Evolutionary conservation across 2,797 vertebrate species (phyloP).

Genomic region (Monodelphis domestica): DNA sequence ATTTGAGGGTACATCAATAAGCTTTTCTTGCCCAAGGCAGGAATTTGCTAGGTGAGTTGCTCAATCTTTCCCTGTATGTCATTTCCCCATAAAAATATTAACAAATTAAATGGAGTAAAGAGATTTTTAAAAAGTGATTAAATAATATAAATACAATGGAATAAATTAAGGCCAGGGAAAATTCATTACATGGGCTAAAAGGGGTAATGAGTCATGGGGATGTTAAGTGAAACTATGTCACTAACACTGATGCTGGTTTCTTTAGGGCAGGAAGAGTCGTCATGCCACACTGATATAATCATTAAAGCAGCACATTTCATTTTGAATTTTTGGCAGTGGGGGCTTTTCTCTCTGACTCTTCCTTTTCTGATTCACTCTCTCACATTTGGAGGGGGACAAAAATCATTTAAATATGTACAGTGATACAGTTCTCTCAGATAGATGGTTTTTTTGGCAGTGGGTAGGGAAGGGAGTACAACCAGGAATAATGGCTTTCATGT

Average conservation of each 20-base stretch:
- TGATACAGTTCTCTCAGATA: background rate
- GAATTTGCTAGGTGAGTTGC: background rate
- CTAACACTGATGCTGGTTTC: background rate
- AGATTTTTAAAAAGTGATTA: background rate
- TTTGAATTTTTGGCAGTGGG: background rate
- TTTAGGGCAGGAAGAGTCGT: background rate
- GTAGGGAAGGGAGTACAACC: background rate
- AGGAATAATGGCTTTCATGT: background rate
- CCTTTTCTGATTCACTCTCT: background rate
- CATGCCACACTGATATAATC: background rate
- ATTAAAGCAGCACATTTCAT: background rate
- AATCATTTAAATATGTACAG: background rate
- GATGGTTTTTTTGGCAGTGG: background rate
- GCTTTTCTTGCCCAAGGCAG: background rate
- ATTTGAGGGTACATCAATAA: background rate
- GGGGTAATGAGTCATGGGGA: background rate
- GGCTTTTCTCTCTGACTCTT: background rate
- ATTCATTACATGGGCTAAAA: background rate
- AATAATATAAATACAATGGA: background rate
- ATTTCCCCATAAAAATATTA: background rate
- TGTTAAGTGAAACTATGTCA: background rate
- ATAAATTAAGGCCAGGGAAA: background rate
- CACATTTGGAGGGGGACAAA: background rate
- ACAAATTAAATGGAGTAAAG: background rate
- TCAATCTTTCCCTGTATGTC: background rate